Percentiles rank a stretch among this genome's conserved stretches.
phyloP scores from a whole-genome alignment of 2,113 vertebrate genomes.

The Athene cunicularia region DNA sequence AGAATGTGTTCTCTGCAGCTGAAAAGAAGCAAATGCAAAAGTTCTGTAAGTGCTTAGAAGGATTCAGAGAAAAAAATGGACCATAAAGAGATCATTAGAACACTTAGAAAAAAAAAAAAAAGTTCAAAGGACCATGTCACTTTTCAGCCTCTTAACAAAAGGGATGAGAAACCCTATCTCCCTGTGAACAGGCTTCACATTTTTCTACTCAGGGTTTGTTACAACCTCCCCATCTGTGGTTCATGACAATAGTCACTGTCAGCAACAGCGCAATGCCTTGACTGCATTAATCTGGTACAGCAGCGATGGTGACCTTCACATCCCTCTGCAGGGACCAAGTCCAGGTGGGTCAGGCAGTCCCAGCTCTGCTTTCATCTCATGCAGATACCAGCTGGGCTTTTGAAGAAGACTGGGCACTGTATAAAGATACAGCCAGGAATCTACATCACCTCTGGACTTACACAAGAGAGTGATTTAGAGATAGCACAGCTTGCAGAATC shows the following conservation, averaged over 20 bases:
- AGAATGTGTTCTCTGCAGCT: background rate
- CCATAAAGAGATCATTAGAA: background rate
- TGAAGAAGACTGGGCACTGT: background rate
- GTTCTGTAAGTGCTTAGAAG: background rate
- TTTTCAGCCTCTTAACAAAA: background rate
- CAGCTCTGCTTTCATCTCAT: rapidly evolving
- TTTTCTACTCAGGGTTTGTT: background rate
- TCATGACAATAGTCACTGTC: background rate
- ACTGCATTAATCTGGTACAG: background rate
- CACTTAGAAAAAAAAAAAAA: background rate
- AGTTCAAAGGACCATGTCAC: background rate
- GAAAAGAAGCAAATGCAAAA: background rate
- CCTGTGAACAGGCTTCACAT: background rate
- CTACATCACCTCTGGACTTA: background rate
- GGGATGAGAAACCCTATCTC: background rate
- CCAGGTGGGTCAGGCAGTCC: background rate
- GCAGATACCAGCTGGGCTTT: background rate
- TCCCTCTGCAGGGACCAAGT: background rate
- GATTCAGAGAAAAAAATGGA: background rate
- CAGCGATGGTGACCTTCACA: rapidly evolving
- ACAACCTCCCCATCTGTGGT: background rate
- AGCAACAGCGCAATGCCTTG: background rate
- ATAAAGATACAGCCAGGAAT: background rate
- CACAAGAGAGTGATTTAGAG: background rate
- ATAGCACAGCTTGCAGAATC: background rate